Evolutionary conservation across 1,140 invertebrate species (phyloP), one percentile per base, ranked within the genome.

Genomic region (Ectropis grisescens): DNA sequence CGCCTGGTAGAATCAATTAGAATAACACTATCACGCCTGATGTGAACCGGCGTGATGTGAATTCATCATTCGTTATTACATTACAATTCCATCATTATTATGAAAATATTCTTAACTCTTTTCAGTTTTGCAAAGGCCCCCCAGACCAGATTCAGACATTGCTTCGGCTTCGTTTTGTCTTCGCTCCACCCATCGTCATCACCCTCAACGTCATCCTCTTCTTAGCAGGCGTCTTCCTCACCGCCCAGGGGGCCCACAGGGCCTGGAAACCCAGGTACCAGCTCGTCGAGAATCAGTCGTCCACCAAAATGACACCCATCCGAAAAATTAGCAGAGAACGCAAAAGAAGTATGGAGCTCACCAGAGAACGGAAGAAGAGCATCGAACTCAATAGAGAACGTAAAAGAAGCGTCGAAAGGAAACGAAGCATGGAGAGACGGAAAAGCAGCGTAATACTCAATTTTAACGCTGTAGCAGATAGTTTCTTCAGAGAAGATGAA

Each of bases 261-360:
- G 36, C 67, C 12, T 60, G 48, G 37, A 61, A 45, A 25, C 64
- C 74, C 1, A 65, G 55, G 29, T 72, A 75, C 42, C 60, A 66
- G 14, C 29, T 70, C 9, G 47, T 64, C 2, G 37, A 58, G 14
- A n/a, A n/a, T n/a, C n/a, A n/a, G n/a, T n/a, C n/a, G n/a, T 19
- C 16, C 3, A 19, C 3, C 3, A 19, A 3, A 19, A 3, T 8
- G 8, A 8, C 16, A 8, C 16, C 16, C 3, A 8, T 19, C 16
- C 3, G 16, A 19, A 19, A 19, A 8, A 19, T 19, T 8, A 19
- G 16, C 16, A 19, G 8, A 8, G 16, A 19, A 19, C 3, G 16
- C 3, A 3, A 8, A 19, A 8, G 3, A 3, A 19, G 16, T 8
- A 8, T 19, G 3, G 16, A 19, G 16, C n/a, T n/a, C n/a, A n/a